A percentile compares a stretch with the other conserved stretches of the same genome.
Evolutionary conservation across 2,797 vertebrate genomes (phyloP).

Genomic region (Sus cebifrons): DNA sequence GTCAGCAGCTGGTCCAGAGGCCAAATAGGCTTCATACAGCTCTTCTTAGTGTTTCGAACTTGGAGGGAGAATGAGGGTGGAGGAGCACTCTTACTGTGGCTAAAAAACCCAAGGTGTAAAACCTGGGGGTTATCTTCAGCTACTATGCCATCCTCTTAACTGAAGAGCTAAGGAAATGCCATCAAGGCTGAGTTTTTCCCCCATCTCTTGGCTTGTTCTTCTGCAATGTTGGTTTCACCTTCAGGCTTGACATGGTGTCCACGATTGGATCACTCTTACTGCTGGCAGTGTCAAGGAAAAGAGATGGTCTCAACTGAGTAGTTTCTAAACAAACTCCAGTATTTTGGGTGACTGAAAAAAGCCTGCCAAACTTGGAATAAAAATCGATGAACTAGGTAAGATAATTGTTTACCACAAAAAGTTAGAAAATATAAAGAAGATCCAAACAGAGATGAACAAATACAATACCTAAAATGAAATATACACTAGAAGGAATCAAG

Average conservation of each 20-base stretch:
- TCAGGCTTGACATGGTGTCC: background rate
- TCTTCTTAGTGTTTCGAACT: conserved; percentile 1
- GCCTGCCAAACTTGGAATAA: too few relatives aligned
- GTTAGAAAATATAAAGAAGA: too few relatives aligned
- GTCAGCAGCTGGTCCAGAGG: background rate
- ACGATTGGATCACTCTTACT: background rate
- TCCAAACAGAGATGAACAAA: too few relatives aligned
- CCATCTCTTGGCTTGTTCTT: background rate
- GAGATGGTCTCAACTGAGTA: background rate
- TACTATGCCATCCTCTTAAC: background rate
- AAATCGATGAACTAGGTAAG: too few relatives aligned
- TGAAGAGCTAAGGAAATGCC: background rate
- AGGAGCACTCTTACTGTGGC: background rate
- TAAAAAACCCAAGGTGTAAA: background rate
- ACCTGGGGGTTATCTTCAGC: background rate
- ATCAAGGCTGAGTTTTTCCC: background rate
- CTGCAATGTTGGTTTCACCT: background rate
- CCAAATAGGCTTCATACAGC: background rate
- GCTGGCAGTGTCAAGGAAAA: background rate
- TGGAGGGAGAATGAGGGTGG: background rate
- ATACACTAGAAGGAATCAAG: too few relatives aligned
- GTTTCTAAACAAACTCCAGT: background rate
- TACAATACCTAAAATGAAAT: too few relatives aligned
- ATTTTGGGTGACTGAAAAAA: background rate
- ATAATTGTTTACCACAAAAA: too few relatives aligned